Evolutionary conservation across 2,888 invertebrate species (phyloP), one percentile per base, ranked within the genome.

Genomic region (Ypsolopha scabrella): DNA sequence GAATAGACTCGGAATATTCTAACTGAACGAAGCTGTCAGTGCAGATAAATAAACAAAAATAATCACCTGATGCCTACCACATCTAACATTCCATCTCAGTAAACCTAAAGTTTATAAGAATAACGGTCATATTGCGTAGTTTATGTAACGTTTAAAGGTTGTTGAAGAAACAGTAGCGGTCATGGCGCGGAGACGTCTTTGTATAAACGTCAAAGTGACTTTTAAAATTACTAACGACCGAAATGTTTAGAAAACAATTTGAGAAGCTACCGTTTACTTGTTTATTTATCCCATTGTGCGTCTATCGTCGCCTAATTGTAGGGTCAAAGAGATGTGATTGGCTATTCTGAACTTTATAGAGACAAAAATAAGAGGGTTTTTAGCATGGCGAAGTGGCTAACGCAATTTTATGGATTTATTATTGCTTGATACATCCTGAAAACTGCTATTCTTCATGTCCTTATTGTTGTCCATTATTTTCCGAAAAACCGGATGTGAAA

Each of bases 161-260:
- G 43, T 14, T 13, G 43, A 13, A 47, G 14, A 50, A 9, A 50
- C 50, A 11, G 50, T 50, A 47, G 51, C 47, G 38, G 46, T 13
- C 45, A 36, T 45, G 53, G 50, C 55, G 60, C 61, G 60, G 45
- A 45, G 39, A 43, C 49, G 35, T 53, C 56, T 64, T 78, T 78
- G 75, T 78, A 55, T 55, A 52, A 53, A 56, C 63, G 60, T 75
- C 75, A 72, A 60, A 53, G 60, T 65, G 65, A 66, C 70, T 70
- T 61, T 59, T 63, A 63, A 68, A 66, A 60, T 67, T 60, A 67
- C 69, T 76, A 78, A 75, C 79, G 78, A 77, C 67, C 68, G 52
- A 61, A 68, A 70, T 81, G 83, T 82, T 83, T 78, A 76, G 72
- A 80, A 83, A 83, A 85, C 81, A 82, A 72, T 80, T 75, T 75